Conservation (phyloP, 2,113 vertebrate species). For the Callopanchax toddi region DNA sequence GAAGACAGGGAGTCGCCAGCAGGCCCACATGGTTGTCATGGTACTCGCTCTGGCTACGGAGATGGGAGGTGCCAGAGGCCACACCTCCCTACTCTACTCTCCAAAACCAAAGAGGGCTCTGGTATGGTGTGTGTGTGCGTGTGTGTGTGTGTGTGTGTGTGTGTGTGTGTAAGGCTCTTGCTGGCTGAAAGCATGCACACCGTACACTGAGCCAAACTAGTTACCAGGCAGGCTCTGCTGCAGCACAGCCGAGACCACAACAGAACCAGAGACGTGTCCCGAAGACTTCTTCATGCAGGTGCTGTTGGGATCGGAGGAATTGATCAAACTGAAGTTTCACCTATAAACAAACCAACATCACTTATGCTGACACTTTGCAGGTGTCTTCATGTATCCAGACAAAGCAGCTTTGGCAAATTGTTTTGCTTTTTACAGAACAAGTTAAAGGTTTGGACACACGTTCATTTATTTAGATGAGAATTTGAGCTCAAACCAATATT, state of each 20-base stretch:
- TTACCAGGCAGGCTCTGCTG: slow-evolving; percentile 71
- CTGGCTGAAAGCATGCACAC: slow-evolving; percentile 54
- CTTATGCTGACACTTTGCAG: slow-evolving; percentile 20
- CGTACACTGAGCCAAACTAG: slow-evolving; percentile 62
- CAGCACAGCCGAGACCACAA: slow-evolving; percentile 38
- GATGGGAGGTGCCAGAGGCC: slow-evolving; percentile 74
- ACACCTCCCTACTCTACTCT: slow-evolving; percentile 65
- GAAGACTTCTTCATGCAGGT: slow-evolving; percentile 53
- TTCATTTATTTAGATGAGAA: no score
- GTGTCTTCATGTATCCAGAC: slow-evolving; percentile 16
- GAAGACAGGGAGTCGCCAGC: slow-evolving; percentile 83
- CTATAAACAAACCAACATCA: not conserved
- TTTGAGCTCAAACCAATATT: no score
- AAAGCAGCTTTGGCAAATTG: slow-evolving; percentile 19
- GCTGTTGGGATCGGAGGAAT: slow-evolving; percentile 40
- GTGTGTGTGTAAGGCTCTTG: slow-evolving; percentile 24
- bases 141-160: slow-evolving; percentile 14
- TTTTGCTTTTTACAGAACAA: not conserved
- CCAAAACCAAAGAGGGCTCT: slow-evolving; percentile 64
- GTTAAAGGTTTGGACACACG: not conserved
- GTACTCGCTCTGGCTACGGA: slow-evolving; percentile 74
- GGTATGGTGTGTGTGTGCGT: slow-evolving; percentile 34
- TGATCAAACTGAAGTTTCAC: slow-evolving; percentile 17
- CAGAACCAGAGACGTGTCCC: slow-evolving; percentile 31
- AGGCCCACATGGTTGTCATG: slow-evolving; percentile 82